Conservation (phyloP, 1,140 invertebrate species). For the Saccostrea cuccullata region DNA sequence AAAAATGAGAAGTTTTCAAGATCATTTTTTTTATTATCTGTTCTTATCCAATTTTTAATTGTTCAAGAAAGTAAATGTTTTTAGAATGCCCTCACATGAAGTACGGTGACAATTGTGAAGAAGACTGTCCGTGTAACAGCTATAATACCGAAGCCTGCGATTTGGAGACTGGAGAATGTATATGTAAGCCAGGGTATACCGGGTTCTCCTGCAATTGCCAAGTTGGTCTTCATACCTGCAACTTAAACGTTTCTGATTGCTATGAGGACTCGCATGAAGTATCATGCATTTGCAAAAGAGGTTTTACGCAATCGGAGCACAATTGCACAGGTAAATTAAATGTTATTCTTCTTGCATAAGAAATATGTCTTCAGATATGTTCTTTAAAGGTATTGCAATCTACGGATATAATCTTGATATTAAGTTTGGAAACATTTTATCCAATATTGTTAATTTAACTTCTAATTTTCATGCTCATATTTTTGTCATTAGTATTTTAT, state of each 20-base stretch:
- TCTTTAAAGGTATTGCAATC: not conserved
- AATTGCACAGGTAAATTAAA: not conserved
- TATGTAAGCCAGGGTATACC: not conserved
- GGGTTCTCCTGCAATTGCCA: not conserved
- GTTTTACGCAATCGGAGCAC: not conserved
- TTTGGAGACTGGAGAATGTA: not conserved
- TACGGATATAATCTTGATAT: not conserved
- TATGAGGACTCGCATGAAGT: not conserved
- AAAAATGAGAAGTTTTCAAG: too few relatives aligned
- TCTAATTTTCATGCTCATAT: too few relatives aligned
- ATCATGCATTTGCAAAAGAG: constrained; percentile 1
- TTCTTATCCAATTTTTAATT: too few relatives aligned
- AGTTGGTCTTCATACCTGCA: not conserved
- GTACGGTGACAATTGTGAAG: not conserved
- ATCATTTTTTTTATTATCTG: too few relatives aligned
- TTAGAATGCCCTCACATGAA: not conserved
- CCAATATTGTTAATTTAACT: too few relatives aligned
- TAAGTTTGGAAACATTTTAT: not conserved
- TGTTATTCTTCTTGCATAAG: not conserved
- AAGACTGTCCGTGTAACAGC: not conserved
- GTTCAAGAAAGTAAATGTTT: not conserved
- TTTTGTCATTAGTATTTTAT: too few relatives aligned
- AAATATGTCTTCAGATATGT: not conserved
- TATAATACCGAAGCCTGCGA: not conserved
- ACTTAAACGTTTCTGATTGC: not conserved